Base-by-base conservation (phyloP, 2,888 invertebrate species). In the Bembecia ichneumoniformis region DNA sequence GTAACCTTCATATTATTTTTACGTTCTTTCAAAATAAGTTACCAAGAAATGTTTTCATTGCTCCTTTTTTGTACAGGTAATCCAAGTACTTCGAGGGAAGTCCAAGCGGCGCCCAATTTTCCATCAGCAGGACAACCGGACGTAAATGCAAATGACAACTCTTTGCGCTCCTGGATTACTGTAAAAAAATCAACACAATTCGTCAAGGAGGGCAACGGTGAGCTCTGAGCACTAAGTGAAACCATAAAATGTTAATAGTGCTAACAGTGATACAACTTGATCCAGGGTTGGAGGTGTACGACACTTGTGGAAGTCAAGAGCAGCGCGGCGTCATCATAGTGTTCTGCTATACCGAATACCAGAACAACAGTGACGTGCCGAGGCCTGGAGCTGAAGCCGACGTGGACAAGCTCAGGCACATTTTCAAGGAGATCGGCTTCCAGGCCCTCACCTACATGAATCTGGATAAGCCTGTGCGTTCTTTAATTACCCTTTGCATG, bases 371-470 rank as follows among this genome's bases (percentile, higher is more conserved):
- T 3, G 79, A 79, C 54, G 52, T 62, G 35, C 65, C 68, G 57
- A 86, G 92, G 35, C 66, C 71, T 43, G 92, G 92, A 34, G 91
- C 90, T n/a, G 80, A 89, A 51, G 74, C 82, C 3, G 93, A 93
- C 76, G 83, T 87, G 58, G 62, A 75, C 48, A 89, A 89, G 57
- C 74, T 92, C 50, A 81, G 87, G 58, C 73, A 88, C 47, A 71
- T 92, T n/a, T 92, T 92, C 65, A 63, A 62, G 10, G 87, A 90
- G 67, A 78, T 92, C 49, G 91, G 90, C 11, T 91, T 92, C 62
- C 68, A 75, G 46, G 79, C 86, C 36, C 64, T 76, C 48, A 64
- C 69, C 3, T 77, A 84, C 57, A 65, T 64, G 47, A 77, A 90
- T 64, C 74, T 88, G 47, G 80, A 74, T 0, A 70, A 66, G 48